These are phyloP conservation scores for Toxostoma redivivum DNA, from an alignment of 2,113 vertebrate species.

Conservation along the genomic window DNA sequence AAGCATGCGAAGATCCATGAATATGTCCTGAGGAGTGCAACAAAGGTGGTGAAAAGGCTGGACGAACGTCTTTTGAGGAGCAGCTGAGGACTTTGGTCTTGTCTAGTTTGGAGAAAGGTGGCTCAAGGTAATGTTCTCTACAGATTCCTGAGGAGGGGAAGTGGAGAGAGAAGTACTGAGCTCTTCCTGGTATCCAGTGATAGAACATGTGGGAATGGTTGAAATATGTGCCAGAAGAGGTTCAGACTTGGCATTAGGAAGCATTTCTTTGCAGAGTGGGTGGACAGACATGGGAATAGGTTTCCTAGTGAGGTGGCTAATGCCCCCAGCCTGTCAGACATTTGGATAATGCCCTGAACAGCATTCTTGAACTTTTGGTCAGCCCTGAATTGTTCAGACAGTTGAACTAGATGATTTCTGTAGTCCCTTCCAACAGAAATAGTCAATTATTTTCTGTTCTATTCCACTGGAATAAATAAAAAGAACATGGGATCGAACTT, in stretches of 20 bases:
- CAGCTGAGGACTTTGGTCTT: not conserved
- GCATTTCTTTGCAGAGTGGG: not conserved
- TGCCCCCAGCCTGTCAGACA: not conserved
- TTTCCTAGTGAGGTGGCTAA: not conserved
- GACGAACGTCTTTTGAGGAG: not conserved
- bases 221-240: not conserved
- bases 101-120: not conserved
- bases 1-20: not conserved
- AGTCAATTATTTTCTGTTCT: not conserved
- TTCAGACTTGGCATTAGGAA: not conserved
- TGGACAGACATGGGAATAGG: not conserved
- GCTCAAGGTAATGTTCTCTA: not conserved
- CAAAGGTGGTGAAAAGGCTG: not conserved
- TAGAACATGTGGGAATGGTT: accelerated
- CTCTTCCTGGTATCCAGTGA: not conserved
- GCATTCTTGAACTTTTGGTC: not conserved
- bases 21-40: not conserved
- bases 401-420: not conserved
- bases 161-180: not conserved
- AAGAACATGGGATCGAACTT: not conserved
- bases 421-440: not conserved
- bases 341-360: not conserved
- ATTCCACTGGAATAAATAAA: not conserved
- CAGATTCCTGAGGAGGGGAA: not conserved
- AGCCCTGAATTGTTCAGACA: not conserved